A percentile compares a stretch with the other conserved stretches of the same genome.
Evolutionary conservation across 2,113 vertebrate genomes (phyloP).

Genomic region (Narcine bancroftii): DNA sequence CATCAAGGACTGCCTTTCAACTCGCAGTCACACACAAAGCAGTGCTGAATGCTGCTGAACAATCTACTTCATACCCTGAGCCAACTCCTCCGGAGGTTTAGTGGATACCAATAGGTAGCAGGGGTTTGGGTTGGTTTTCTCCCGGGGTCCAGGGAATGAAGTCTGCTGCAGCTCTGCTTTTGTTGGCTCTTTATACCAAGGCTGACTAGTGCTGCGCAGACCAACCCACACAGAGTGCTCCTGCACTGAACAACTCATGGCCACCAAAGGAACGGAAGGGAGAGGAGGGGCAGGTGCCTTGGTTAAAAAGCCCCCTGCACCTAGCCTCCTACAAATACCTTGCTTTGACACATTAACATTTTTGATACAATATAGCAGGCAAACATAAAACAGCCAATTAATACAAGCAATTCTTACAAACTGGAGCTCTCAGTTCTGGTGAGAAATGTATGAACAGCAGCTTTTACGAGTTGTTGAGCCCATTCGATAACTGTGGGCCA

Average conservation of each 20-base stretch:
- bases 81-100: neutral
- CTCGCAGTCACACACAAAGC: neutral
- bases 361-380: constrained; percentile 53
- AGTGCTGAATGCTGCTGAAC: too few species aligned
- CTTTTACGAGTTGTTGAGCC: constrained; percentile 96
- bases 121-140: neutral
- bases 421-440: constrained; percentile 89
- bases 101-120: neutral
- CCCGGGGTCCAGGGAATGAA: neutral
- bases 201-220: neutral
- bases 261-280: neutral
- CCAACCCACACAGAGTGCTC: neutral
- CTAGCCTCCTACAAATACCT: too few species aligned
- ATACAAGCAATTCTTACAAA: constrained; percentile 75
- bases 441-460: constrained; percentile 97
- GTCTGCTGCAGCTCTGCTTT: neutral
- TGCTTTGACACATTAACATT: constrained; percentile 29
- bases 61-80: neutral
- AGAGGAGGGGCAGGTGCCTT: neutral
- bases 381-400: constrained; percentile 76
- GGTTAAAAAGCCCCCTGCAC: neutral
- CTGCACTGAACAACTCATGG: neutral
- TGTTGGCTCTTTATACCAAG: neutral
- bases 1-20: neutral
- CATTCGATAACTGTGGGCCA: constrained; percentile 98